phyloP scores from a whole-genome alignment of 92 coral and sea anemone species.

The Micromussa lordhowensis region DNA sequence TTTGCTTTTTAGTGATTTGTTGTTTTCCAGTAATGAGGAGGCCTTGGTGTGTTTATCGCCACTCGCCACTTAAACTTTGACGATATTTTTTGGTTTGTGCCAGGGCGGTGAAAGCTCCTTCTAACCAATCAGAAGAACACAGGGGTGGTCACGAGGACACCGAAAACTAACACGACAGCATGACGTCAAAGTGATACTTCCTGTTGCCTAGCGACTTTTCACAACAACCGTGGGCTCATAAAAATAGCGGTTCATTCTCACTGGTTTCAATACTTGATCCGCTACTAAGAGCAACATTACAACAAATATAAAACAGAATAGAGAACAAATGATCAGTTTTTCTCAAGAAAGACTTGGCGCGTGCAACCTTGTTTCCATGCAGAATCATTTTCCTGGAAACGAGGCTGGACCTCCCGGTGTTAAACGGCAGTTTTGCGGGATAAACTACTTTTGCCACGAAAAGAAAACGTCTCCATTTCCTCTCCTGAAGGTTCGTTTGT shows the following conservation, averaged over 20 bases:
- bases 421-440: not conserved
- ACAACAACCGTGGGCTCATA: too few species aligned
- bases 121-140: not conserved
- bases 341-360: not conserved
- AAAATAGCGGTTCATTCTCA: too few species aligned
- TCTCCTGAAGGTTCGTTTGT: conserved; percentile 6
- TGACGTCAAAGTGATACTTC: not conserved
- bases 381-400: not conserved
- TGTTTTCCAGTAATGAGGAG: not conserved
- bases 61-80: too few species aligned
- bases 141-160: not conserved
- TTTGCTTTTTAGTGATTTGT: too few species aligned
- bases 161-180: not conserved
- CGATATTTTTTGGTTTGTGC: too few species aligned
- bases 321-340: not conserved
- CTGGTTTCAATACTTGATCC: not conserved
- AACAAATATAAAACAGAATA: not conserved
- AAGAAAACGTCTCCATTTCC: conserved; percentile 23
- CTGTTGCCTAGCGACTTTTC: not conserved
- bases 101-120: not conserved
- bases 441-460: not conserved
- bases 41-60: not conserved
- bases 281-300: not conserved
- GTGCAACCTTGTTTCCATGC: not conserved
- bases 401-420: not conserved